Percentiles rank a stretch among this genome's conserved stretches.
Conservation (phyloP, 2,888 invertebrate genomes). For the Morpho deidamia region DNA sequence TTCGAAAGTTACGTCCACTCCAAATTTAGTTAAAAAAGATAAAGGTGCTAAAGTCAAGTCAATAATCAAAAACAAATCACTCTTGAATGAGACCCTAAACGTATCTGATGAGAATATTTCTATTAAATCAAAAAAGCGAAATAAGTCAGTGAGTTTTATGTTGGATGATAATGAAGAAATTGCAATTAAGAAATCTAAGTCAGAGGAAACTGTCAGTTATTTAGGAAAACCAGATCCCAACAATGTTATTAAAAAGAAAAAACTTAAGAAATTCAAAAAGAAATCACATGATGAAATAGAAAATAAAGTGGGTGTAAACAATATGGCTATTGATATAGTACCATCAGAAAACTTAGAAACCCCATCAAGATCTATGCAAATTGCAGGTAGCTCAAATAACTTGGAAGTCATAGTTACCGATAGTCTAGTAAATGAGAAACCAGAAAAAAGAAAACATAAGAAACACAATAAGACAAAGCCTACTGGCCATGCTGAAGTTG, state of each 20-base stretch:
- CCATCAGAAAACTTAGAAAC: slow-evolving; percentile 21
- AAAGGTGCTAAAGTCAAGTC: slow-evolving; percentile 40
- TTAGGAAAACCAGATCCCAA: slow-evolving; percentile 36
- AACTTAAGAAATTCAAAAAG: slow-evolving; percentile 34
- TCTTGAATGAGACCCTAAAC: slow-evolving; percentile 31
- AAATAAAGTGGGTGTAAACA: slow-evolving; percentile 14
- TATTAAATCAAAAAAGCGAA: slow-evolving; percentile 55
- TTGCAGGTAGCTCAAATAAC: not conserved
- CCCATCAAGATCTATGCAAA: slow-evolving; percentile 4
- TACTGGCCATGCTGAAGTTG: not conserved
- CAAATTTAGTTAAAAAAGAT: slow-evolving; percentile 29
- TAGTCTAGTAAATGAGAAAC: not conserved
- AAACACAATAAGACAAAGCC: slow-evolving; percentile 1
- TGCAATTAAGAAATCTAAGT: slow-evolving; percentile 51
- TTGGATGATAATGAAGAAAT: slow-evolving; percentile 53
- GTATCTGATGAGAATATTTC: slow-evolving; percentile 22
- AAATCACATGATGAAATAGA: slow-evolving; percentile 26
- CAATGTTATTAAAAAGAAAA: slow-evolving; percentile 21
- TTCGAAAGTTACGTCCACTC: slow-evolving; percentile 42
- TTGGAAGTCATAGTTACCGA: not conserved
- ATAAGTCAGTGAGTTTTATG: slow-evolving; percentile 66
- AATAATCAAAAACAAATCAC: slow-evolving; percentile 43
- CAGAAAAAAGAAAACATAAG: not conserved
- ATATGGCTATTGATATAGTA: slow-evolving; percentile 2
- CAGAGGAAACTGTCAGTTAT: slow-evolving; percentile 36